These are phyloP conservation scores for Macroramphosus scolopax DNA, from an alignment of 2,797 vertebrate species.

Conservation along the genomic window DNA sequence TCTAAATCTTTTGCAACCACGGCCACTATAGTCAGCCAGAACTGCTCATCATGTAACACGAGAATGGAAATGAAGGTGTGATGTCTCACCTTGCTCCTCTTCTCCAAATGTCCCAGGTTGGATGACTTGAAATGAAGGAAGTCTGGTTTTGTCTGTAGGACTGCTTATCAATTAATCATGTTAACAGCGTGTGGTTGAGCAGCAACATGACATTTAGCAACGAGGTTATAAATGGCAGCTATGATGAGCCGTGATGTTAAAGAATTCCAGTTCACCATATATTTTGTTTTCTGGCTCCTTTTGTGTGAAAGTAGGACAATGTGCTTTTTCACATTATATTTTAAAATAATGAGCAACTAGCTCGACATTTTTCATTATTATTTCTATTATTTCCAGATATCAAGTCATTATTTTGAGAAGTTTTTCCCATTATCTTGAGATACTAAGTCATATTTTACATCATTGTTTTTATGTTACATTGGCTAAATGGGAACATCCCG, in stretches of 20 bases:
- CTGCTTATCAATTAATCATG: constrained; percentile 69
- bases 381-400: no score
- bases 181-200: constrained; percentile 59
- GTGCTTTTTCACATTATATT: no score
- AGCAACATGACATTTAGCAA: constrained; percentile 66
- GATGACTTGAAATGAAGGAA: not conserved
- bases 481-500: no score
- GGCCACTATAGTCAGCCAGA: not conserved
- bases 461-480: no score
- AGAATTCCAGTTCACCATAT: not conserved
- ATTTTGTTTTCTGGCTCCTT: no score
- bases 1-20: constrained; percentile 19
- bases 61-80: no score
- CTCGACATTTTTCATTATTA: no score
- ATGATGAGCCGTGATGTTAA: constrained; percentile 14
- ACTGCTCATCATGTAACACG: constrained; percentile 4
- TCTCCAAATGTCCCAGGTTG: constrained; percentile 1
- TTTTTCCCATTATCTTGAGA: no score
- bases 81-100: not conserved
- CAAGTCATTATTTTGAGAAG: no score
- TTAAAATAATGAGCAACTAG: no score
- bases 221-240: constrained; percentile 43
- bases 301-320: no score
- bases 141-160: constrained; percentile 26
- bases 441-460: no score